Base-by-base conservation (phyloP, 2,888 invertebrate species). In the Sisyra terminalis region DNA sequence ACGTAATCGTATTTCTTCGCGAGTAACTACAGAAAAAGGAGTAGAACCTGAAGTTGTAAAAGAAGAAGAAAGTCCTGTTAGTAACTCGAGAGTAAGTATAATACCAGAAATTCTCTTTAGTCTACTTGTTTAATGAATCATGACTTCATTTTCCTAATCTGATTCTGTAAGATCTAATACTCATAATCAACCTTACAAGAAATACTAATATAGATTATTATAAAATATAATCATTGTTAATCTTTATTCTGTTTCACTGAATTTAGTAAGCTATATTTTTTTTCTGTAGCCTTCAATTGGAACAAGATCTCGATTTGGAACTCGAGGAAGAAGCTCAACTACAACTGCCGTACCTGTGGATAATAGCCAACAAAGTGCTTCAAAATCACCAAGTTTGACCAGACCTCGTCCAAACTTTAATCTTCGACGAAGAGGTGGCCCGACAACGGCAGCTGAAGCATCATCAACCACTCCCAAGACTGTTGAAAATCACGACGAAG, bases 391-490 rank as follows among this genome's bases (percentile, higher is more conserved):
- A 18, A 52, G 60, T 3, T 46, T 61, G 52, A 55, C 66, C 11
- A 66, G 71, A 46, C 65, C 69, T 4, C 66, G 73, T 32, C 70
- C 71, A 10, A 50, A 56, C 5, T 60, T 60, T 48, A 60, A 58
- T 49, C 42, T 56, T 44, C 49, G 60, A 50, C 51, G 55, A 36
- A 49, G 59, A 42, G 50, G 57, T 47, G 53, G 57, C 45, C 55
- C 57, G 2, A 57, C 63, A 3, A 49, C 55, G 17, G 50, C 58
- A 4, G 52, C 35, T 39, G 50, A 58, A 3, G 52, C 32, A 40
- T 47, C 52, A 29, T 46, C 51, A 10, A 47, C 53, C 40, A 46
- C 51, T 6, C 46, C 49, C 13, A 38, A 50, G 30, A 46, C 49
- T 11, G 50, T 50, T 16, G 47, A 48, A 35, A 36, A 46, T 16